Evolutionary conservation across 2,888 invertebrate species (phyloP).

Genomic region (Pterostichus madidus): DNA sequence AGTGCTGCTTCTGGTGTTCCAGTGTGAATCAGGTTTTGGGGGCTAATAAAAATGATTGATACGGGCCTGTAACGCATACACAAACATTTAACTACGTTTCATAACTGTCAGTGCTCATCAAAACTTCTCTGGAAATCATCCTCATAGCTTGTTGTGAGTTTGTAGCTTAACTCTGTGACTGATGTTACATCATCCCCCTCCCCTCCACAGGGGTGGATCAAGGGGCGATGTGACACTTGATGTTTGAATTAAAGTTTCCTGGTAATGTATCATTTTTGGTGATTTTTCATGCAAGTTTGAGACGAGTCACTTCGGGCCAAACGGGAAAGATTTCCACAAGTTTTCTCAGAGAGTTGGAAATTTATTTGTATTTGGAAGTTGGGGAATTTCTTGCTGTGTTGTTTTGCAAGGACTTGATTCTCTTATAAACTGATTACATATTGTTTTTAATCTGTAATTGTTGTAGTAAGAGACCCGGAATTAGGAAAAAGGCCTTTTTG

Average conservation of each 20-base stretch:
- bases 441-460: too few species aligned
- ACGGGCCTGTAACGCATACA: slow-evolving; percentile 13
- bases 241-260: slow-evolving; percentile 51
- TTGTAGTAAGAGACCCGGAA: too few species aligned
- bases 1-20: too few species aligned
- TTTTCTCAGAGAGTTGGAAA: not conserved
- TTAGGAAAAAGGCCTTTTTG: too few species aligned
- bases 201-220: not conserved
- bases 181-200: slow-evolving; percentile 15
- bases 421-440: too few species aligned
- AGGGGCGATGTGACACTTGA: slow-evolving; percentile 22
- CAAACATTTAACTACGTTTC: slow-evolving; percentile 36
- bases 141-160: slow-evolving; percentile 27
- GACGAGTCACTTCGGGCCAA: not conserved
- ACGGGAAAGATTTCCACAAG: not conserved
- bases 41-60: slow-evolving; percentile 50
- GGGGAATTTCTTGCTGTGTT: too few species aligned
- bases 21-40: too few species aligned
- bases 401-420: too few species aligned
- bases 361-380: not conserved
- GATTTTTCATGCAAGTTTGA: slow-evolving; percentile 34
- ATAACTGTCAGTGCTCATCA: slow-evolving; percentile 49
- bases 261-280: slow-evolving; percentile 41
- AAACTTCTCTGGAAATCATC: slow-evolving; percentile 19
- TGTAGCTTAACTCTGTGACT: slow-evolving; percentile 24